Evolutionary conservation across 2,888 invertebrate species (phyloP), one percentile per base, ranked within the genome.

Genomic region (Drosophila pseudotalamancana): DNA sequence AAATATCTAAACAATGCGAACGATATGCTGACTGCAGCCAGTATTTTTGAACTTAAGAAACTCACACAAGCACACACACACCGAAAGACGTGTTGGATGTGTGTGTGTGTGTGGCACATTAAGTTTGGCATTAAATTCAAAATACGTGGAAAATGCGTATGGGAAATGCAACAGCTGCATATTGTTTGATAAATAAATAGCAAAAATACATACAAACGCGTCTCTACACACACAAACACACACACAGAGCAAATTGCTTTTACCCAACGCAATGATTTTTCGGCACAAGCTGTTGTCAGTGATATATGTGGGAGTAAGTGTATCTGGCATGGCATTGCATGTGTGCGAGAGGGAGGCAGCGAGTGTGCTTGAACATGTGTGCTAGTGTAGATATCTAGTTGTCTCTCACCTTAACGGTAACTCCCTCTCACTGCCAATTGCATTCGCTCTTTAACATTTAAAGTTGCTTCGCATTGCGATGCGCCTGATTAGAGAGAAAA

Each of bases 151-250:
- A 69, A 80, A 72, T 72, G 74, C 77, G 72, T 80, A 69, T 83
- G 84, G 77, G 84, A 84, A 84, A 64, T 80, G 81, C 81, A 81
- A 74, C 81, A 81, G 84, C 74, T 81, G 81, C 77, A 77, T 62
- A 49, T 62, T 77, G 80, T 77, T 77, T 80, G 83, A 81, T 84
- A 81, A 81, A 81, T 80, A 83, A 77, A 80, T 74, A 68, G 57
- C 43, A 57, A 64, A 57, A 49, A 59, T 57, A 70, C 45, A 65
- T 27, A 53, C 43, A 21, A 25, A 32, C 34, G 31, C 46, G 29
- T 42, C 25, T 27, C 40, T 12, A 59, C 39, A 61, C 14, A 40
- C 34, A 23, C 34, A 34, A 12, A 18, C n/a, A 25, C 19, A 27
- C 16, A 31, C 12, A 27, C 14, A 49, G 34, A 25, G 34, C 46